Conservation (phyloP, 2,888 invertebrate genomes). For the Epinotia nisella region DNA sequence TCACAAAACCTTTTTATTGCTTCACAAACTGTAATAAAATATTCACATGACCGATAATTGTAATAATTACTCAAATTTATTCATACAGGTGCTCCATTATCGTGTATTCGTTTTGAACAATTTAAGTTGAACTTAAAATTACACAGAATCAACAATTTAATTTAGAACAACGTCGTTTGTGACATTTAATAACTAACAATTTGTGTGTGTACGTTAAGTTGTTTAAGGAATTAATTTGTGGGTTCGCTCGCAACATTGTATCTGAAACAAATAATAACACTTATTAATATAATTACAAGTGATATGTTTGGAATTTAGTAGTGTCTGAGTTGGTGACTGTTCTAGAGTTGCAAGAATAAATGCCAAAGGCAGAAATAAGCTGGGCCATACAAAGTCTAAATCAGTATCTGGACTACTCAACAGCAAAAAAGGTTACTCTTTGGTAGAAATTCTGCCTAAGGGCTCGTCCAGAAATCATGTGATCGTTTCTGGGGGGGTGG, state of each 20-base stretch:
- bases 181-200: slow-evolving; percentile 27
- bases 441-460: too few relatives aligned
- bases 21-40: slow-evolving; percentile 1
- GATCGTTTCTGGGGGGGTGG: too few relatives aligned
- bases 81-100: slow-evolving; percentile 17
- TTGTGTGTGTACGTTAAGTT: slow-evolving; percentile 11
- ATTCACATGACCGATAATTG: slow-evolving; percentile 16
- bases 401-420: too few relatives aligned
- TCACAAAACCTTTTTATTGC: slow-evolving; percentile 1
- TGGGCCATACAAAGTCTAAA: too few relatives aligned
- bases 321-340: neutral
- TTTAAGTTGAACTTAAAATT: slow-evolving; percentile 5
- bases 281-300: slow-evolving; percentile 29
- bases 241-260: slow-evolving; percentile 2
- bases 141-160: slow-evolving; percentile 8
- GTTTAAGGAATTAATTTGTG: slow-evolving; percentile 15
- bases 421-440: too few relatives aligned
- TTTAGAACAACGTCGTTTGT: neutral
- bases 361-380: too few relatives aligned
- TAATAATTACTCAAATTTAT: slow-evolving; percentile 24
- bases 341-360: too few relatives aligned
- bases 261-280: slow-evolving; percentile 33
- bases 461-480: too few relatives aligned
- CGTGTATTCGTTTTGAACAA: neutral
- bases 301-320: neutral